Base-by-base conservation (phyloP, 2,797 vertebrate species). In the Pseudochirops cupreus region DNA sequence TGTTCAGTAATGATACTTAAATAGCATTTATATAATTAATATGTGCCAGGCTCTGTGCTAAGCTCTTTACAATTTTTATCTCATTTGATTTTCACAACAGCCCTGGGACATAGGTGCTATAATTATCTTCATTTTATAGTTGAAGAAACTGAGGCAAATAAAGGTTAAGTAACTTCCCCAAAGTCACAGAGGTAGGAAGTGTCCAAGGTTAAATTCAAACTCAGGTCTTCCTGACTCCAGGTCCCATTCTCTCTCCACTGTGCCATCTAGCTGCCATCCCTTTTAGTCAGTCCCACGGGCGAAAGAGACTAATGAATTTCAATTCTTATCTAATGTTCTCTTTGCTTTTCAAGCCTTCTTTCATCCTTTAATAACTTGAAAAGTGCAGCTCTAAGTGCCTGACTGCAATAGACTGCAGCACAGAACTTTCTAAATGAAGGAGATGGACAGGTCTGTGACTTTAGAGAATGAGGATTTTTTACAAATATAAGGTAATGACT, bases 261-360 rank as follows among this genome's bases (percentile, higher is more conserved):
- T 74, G 16, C 16, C 62, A 74, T 14, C 62, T 39, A 74, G 18
- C 67, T 7, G 67, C 7, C 82, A 3, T 62, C 62, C 67, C 87
- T 93, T 29, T 90, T 46, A 29, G 62, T 0, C 67, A 9, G 82
- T 67, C 24, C 55, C 92, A 52, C 29, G 92, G 18, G 50, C 39
- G 56, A 90, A 87, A 95, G 31, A 94, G 55, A 33, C 52, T 24
- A 67, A 21, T 39, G 56, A 92, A 39, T 31, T 39, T 46, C 39
- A 53, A 92, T n/a, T 95, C 59, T 57, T n/a, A 94, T 52, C 28
- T 50, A 94, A 57, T 39, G 57, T 33, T 95, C 89, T 94, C 90
- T 93, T n/a, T n/a, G 33, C 29, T 92, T 4, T 39, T n/a, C 67
- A 56, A 95, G 54, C 5, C 5, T 9, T 50, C n/a, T 1, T 39